These are phyloP conservation scores for Cynaeus angustus DNA, from an alignment of 2,888 invertebrate species.

Conservation along the genomic window DNA sequence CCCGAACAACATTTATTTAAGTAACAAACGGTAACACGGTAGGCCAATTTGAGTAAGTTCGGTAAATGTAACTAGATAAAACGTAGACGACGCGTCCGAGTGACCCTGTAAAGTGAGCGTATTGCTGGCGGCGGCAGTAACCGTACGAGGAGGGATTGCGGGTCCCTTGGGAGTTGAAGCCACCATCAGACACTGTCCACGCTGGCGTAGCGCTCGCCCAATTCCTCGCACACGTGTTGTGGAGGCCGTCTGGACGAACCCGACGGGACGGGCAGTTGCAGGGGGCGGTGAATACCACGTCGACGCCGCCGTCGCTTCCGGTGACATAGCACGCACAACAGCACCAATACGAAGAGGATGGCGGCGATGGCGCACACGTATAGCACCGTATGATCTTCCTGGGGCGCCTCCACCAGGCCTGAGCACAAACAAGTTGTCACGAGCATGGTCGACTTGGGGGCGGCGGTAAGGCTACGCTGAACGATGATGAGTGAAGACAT, in stretches of 20 bases:
- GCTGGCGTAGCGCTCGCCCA: constrained; percentile 75
- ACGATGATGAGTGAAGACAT: constrained; percentile 8
- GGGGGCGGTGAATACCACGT: constrained; percentile 71
- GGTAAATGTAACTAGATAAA: constrained; percentile 41
- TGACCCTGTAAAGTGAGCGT: constrained; percentile 66
- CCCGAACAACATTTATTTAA: constrained; percentile 33
- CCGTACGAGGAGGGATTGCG: constrained; percentile 49
- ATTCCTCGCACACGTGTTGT: constrained; percentile 74
- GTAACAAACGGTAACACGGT: constrained; percentile 42
- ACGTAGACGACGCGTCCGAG: constrained; percentile 52
- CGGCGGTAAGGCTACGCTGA: constrained; percentile 13
- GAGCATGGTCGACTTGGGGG: not conserved
- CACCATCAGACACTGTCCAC: constrained; percentile 75
- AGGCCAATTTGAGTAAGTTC: constrained; percentile 50
- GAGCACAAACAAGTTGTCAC: constrained; percentile 65
- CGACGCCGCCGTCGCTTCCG: constrained; percentile 71
- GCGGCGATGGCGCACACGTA: constrained; percentile 69
- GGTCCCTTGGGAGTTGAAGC: constrained; percentile 60
- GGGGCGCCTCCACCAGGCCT: constrained; percentile 67
- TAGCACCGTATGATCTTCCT: constrained; percentile 66
- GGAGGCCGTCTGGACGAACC: constrained; percentile 68
- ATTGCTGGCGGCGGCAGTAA: constrained; percentile 66
- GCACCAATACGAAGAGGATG: constrained; percentile 71
- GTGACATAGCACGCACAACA: constrained; percentile 75
- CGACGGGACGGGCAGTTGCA: constrained; percentile 68